Evolutionary conservation across 1,140 invertebrate species (phyloP).

Genomic region (Eupristina koningsbergeri): DNA sequence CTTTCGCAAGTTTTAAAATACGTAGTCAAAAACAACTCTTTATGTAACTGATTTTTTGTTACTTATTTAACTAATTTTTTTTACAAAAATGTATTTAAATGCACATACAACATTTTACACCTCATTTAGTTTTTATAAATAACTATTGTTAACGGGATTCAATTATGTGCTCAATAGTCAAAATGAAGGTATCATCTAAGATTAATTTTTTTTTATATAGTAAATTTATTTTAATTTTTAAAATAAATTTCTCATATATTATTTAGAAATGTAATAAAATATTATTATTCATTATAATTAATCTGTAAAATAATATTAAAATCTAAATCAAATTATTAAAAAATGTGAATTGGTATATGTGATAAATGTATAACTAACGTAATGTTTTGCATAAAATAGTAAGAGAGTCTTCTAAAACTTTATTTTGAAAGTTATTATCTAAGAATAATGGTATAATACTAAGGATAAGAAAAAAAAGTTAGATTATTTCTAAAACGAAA

Average conservation of each 20-base stretch:
- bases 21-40: not conserved
- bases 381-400: no score
- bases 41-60: not conserved
- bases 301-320: not conserved
- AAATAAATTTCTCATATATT: no score
- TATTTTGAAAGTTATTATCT: no score
- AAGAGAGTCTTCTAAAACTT: no score
- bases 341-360: not conserved
- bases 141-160: not conserved
- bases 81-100: slow-evolving; percentile 28
- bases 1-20: slow-evolving; percentile 30
- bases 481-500: no score
- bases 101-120: slow-evolving; percentile 36
- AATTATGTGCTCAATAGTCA: not conserved
- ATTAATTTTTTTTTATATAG: not conserved
- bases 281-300: not conserved
- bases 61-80: slow-evolving; percentile 16
- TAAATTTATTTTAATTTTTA: not conserved
- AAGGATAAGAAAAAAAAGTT: no score
- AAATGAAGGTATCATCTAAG: no score
- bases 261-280: no score
- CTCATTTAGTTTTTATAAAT: not conserved
- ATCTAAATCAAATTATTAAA: no score
- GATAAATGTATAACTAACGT: no score
- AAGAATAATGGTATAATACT: no score